These are phyloP conservation scores for Drosophila neotestacea DNA, from an alignment of 2,888 invertebrate species.

Conservation along the genomic window DNA sequence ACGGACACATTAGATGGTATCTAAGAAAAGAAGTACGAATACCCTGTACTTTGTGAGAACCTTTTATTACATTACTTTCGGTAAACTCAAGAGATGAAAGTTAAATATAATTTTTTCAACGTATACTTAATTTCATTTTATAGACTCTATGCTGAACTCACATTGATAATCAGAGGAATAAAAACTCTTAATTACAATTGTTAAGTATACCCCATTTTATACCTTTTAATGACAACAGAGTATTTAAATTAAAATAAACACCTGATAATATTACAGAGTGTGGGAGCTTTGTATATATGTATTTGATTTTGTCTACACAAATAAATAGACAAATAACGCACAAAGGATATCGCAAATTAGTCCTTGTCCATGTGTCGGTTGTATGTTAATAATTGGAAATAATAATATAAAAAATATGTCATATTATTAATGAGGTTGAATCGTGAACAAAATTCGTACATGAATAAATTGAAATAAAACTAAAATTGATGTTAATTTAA, in stretches of 20 bases:
- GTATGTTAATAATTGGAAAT: constrained; percentile 30
- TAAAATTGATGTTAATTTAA: constrained; percentile 21
- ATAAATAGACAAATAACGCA: neutral
- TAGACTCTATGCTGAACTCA: no score
- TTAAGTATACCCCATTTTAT: neutral
- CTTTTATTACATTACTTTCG: no score
- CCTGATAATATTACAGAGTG: constrained; percentile 9
- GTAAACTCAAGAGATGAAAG: no score
- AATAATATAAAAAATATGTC: constrained; percentile 26
- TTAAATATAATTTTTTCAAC: no score
- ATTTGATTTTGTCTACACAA: constrained; percentile 1
- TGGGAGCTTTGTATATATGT: neutral
- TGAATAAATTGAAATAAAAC: constrained; percentile 10
- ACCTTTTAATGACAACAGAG: neutral
- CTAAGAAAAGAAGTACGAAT: neutral
- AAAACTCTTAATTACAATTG: neutral
- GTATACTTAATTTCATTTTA: no score
- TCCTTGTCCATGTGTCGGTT: constrained; percentile 18
- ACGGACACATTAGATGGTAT: neutral
- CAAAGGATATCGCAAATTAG: constrained; percentile 8
- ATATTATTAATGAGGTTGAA: constrained; percentile 32
- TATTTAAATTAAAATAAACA: constrained; percentile 2
- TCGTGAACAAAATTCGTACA: constrained; percentile 12
- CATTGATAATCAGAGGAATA: no score
- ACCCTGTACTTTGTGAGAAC: neutral